Percentiles rank a stretch among this genome's conserved stretches.
Evolutionary conservation across 2,888 invertebrate species (phyloP).

Genomic region (Odontomyia ornata): DNA sequence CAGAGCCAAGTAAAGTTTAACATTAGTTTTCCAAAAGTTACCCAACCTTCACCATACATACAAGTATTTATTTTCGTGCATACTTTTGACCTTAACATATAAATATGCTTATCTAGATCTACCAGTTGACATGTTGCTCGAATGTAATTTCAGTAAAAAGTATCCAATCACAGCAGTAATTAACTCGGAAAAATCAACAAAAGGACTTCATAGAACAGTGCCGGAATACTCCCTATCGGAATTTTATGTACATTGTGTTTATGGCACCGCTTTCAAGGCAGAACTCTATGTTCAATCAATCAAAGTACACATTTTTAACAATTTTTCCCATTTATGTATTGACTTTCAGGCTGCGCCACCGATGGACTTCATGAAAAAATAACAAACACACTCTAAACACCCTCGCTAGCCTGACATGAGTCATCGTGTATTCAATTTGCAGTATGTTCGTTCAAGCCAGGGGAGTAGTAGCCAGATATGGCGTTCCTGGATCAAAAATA

Average conservation of each 20-base stretch:
- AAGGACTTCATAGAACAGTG: constrained; percentile 42
- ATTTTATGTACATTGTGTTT: constrained; percentile 1
- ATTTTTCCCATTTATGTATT: constrained; percentile 50
- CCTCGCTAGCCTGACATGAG: constrained; percentile 5
- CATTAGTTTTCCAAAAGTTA: too few species aligned
- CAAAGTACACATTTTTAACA: constrained; percentile 46
- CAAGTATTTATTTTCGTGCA: background rate
- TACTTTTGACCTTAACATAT: background rate
- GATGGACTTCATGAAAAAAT: constrained; percentile 48
- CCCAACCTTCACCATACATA: too few species aligned
- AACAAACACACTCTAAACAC: constrained; percentile 43
- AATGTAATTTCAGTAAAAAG: constrained; percentile 44
- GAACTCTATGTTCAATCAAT: constrained; percentile 49
- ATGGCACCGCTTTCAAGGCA: constrained; percentile 27
- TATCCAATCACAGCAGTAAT: constrained; percentile 49
- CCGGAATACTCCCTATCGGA: background rate
- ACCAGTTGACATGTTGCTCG: constrained; percentile 20
- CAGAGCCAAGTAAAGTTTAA: too few species aligned
- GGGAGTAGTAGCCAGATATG: constrained; percentile 35
- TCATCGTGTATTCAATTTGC: background rate
- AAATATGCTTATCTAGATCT: background rate
- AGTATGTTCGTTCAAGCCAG: background rate
- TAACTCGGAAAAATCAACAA: constrained; percentile 49
- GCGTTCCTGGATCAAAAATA: background rate
- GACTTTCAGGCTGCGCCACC: constrained; percentile 46